phyloP scores from a whole-genome alignment of 2,888 invertebrate genomes.

The Rapana venosa region DNA sequence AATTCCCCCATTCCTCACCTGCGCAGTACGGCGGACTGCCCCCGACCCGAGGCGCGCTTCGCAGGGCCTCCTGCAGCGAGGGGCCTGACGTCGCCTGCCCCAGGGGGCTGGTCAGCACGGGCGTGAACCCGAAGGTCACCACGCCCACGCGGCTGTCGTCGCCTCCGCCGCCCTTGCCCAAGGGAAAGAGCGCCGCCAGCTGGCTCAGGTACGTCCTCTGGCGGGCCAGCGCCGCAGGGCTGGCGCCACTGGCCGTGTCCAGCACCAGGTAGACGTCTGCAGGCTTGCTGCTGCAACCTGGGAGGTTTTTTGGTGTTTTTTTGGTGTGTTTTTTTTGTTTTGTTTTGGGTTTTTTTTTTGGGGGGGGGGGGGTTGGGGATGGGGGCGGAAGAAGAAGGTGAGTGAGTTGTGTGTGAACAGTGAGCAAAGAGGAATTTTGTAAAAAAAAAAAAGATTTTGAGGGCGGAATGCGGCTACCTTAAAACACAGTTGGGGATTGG shows the following conservation, averaged over 20 bases:
- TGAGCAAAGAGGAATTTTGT: too few relatives aligned
- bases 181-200: slow-evolving; percentile 45
- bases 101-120: slow-evolving; percentile 28
- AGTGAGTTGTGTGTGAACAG: too few relatives aligned
- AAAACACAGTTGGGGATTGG: too few relatives aligned
- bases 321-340: too few relatives aligned
- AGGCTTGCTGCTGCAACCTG: slow-evolving; percentile 50
- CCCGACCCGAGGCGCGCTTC: slow-evolving; percentile 36
- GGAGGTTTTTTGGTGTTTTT: not conserved
- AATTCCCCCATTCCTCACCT: slow-evolving; percentile 14
- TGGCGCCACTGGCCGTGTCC: slow-evolving; percentile 49
- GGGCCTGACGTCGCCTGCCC: slow-evolving; percentile 14
- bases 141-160: slow-evolving; percentile 44
- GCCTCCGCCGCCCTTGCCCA: slow-evolving; percentile 6
- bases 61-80: slow-evolving; percentile 33
- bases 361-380: too few relatives aligned
- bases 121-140: slow-evolving; percentile 43
- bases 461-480: too few relatives aligned
- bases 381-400: too few relatives aligned
- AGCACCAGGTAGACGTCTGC: slow-evolving; percentile 52
- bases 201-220: slow-evolving; percentile 46
- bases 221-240: slow-evolving; percentile 36
- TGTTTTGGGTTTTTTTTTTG: too few relatives aligned
- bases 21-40: slow-evolving; percentile 36
- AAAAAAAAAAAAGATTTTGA: too few relatives aligned